Evolutionary conservation across 1,140 invertebrate genomes (phyloP).

Genomic region (Drosophila nasuta): DNA sequence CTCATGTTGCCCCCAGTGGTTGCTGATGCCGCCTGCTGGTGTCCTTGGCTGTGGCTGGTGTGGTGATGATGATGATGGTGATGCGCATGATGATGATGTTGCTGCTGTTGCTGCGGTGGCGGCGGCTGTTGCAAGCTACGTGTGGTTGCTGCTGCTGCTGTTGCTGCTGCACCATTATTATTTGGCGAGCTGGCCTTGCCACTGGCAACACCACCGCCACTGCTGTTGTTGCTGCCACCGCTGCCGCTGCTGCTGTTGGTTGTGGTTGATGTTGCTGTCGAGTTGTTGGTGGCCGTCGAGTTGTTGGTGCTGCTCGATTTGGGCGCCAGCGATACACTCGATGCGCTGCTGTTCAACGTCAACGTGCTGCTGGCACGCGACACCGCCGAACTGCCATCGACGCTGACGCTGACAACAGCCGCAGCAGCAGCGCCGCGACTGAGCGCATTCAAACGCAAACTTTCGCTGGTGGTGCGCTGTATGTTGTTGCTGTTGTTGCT

Average conservation of each 20-base stretch:
- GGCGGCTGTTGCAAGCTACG: slow-evolving; percentile 35
- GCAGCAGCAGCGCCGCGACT: slow-evolving; percentile 52
- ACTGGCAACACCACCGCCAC: slow-evolving; percentile 39
- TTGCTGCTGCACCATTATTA: slow-evolving; percentile 64
- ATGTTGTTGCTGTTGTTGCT: slow-evolving; percentile 69
- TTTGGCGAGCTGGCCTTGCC: slow-evolving; percentile 78
- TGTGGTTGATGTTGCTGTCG: slow-evolving; percentile 22
- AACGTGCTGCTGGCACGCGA: slow-evolving; percentile 49
- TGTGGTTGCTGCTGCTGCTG: slow-evolving; percentile 15
- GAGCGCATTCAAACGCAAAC: slow-evolving; percentile 87
- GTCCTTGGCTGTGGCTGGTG: slow-evolving; percentile 72
- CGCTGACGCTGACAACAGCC: slow-evolving; percentile 11
- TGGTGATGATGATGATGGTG: slow-evolving; percentile 50
- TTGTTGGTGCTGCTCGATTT: slow-evolving; percentile 65
- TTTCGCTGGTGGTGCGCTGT: slow-evolving; percentile 91
- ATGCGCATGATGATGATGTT: slow-evolving; percentile 54
- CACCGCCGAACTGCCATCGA: slow-evolving; percentile 37
- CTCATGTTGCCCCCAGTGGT: slow-evolving; percentile 27
- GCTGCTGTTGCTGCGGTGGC: slow-evolving; percentile 47
- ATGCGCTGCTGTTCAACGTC: slow-evolving; percentile 53
- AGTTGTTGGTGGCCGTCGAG: slow-evolving; percentile 20
- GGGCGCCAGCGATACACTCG: slow-evolving; percentile 68
- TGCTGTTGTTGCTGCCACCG: slow-evolving; percentile 30
- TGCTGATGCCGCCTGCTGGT: slow-evolving; percentile 29
- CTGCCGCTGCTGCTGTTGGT: slow-evolving; percentile 46